A percentile compares a stretch with the other conserved stretches of the same genome.
Evolutionary conservation across 35 echinoderm and acorn worm genomes (phyloP).

Genomic region (Lytechinus variegatus): DNA sequence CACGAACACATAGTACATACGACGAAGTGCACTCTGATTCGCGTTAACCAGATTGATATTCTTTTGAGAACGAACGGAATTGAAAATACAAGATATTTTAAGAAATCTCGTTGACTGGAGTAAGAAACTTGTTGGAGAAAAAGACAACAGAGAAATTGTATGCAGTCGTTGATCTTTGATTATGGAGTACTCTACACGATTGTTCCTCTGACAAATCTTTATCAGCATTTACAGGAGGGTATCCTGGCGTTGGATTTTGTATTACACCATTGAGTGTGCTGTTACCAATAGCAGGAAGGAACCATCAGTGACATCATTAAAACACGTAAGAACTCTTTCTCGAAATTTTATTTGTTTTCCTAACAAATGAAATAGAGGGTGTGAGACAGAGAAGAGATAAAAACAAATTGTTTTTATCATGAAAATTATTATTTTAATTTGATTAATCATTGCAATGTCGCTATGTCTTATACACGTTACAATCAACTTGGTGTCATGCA

Average conservation of each 20-base stretch:
- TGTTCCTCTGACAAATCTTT: neutral
- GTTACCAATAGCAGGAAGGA: neutral
- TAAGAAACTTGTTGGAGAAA: too few species aligned
- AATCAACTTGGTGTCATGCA: too few species aligned
- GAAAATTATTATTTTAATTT: too few species aligned
- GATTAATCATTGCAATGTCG: too few species aligned
- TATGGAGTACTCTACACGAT: neutral
- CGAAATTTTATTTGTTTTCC: neutral
- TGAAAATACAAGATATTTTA: too few species aligned
- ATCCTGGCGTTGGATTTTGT: neutral
- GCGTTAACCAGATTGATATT: too few species aligned
- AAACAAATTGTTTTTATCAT: too few species aligned
- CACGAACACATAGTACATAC: neutral
- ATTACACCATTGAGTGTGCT: neutral
- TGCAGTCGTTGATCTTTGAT: neutral
- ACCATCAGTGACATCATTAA: neutral
- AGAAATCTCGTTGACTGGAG: too few species aligned
- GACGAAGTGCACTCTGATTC: too few species aligned
- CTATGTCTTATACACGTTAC: too few species aligned
- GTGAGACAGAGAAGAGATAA: too few species aligned
- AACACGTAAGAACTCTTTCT: neutral
- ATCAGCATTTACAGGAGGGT: neutral
- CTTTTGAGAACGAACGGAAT: too few species aligned
- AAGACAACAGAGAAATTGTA: neutral
- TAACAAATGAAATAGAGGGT: neutral